Base-by-base conservation (phyloP, 2,888 invertebrate species). In the Aphrophora alni region DNA sequence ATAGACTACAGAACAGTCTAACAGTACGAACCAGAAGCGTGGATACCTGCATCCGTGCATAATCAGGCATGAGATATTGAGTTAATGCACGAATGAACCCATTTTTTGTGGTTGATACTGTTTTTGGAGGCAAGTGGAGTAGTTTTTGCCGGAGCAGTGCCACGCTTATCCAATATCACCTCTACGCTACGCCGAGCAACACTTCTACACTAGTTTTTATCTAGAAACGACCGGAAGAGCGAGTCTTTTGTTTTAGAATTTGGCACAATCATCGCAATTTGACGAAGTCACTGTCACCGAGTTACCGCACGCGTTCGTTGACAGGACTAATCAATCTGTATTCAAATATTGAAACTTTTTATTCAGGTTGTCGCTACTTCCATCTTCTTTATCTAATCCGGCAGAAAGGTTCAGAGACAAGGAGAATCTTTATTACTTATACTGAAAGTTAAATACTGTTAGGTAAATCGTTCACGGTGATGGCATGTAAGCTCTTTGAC, bases 11-110 rank as follows among this genome's bases (percentile, higher is more conserved):
- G n/a, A n/a, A n/a, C n/a, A n/a, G n/a, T n/a, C n/a, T n/a, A n/a
- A n/a, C n/a, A n/a, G n/a, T n/a, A n/a, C n/a, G 33, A 33, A 5
- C 33, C 33, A 33, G 33, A 21, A 59, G 59, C 59, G 59, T 59
- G 59, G 59, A 59, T 3, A 21, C 59, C 59, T 59, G 59, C 59
- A 59, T 21, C 59, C 81, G 81, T 78, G 33, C 76, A 81, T 81
- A 81, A 81, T 81, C 81, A 81, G 81, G 44, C 81, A 81, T 81
- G 81, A 81, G 81, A 75, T 75, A 74, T 74, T 17, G 25, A 74
- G 74, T 78, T 74, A 75, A 78, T 81, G 81, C 81, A 78, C 81
- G 78, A 75, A 78, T 78, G 81, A 51, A 78, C 51, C 27, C 74
- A 75, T 69, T n/a, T n/a, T n/a, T n/a, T n/a, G n/a, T n/a, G n/a